phyloP scores from a whole-genome alignment of 2,888 invertebrate genomes.

The Lithodes maja region DNA sequence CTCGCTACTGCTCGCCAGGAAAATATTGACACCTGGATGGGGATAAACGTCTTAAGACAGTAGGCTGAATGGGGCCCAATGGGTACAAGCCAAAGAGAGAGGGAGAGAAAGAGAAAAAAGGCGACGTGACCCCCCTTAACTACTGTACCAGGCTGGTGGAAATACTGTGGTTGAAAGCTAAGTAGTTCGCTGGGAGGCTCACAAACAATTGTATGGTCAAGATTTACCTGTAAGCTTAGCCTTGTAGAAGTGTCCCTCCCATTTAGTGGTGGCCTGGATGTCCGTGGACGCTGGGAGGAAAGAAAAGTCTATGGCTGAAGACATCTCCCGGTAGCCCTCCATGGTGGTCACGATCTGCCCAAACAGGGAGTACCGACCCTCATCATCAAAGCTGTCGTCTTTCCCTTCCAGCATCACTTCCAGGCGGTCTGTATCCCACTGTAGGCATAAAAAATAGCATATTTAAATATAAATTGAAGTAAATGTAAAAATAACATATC shows the following conservation, averaged over 20 bases:
- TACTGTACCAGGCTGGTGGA: too few species aligned
- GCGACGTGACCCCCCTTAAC: too few species aligned
- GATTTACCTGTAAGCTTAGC: slow-evolving; percentile 44
- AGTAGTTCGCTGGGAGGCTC: not conserved
- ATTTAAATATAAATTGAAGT: too few species aligned
- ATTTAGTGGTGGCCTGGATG: slow-evolving; percentile 53
- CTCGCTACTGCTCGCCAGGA: too few species aligned
- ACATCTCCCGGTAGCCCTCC: slow-evolving; percentile 61
- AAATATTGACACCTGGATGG: too few species aligned
- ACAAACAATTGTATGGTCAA: not conserved
- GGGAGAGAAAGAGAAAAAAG: too few species aligned
- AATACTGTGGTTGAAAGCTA: not conserved
- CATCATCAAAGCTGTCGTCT: slow-evolving; percentile 43
- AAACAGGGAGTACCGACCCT: slow-evolving; percentile 51
- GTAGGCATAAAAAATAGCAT: not conserved
- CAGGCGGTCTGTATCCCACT: slow-evolving; percentile 66
- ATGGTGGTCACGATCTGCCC: slow-evolving; percentile 62
- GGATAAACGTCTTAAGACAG: too few species aligned
- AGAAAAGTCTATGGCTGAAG: slow-evolving; percentile 46
- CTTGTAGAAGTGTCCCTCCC: slow-evolving; percentile 63
- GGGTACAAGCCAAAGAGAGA: too few species aligned
- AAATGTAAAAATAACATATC: too few species aligned
- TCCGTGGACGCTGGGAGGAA: slow-evolving; percentile 29
- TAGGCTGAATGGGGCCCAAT: too few species aligned
- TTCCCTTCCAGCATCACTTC: slow-evolving; percentile 61